Conservation (phyloP, 2,888 invertebrate species). For the Aphidius colemani region DNA sequence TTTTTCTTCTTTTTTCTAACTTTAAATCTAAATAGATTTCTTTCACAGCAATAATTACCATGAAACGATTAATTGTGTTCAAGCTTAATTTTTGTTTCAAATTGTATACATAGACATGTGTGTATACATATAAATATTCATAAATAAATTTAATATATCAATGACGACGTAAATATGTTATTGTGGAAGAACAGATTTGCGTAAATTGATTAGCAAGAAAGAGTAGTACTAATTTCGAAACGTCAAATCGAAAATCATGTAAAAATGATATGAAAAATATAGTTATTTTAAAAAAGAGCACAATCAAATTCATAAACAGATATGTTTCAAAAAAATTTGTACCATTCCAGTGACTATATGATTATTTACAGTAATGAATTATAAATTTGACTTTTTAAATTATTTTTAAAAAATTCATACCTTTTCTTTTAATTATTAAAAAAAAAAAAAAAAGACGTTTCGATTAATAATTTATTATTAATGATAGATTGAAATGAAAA, state of each 20-base stretch:
- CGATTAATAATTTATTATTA: neutral
- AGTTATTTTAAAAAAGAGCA: constrained; percentile 14
- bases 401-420: neutral
- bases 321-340: constrained; percentile 28
- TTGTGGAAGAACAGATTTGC: constrained; percentile 58
- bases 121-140: constrained; percentile 39
- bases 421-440: neutral
- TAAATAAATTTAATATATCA: constrained; percentile 37
- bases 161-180: constrained; percentile 39
- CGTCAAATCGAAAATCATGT: constrained; percentile 35
- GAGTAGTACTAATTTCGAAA: constrained; percentile 27
- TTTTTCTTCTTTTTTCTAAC: constrained; percentile 44
- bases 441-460: constrained; percentile 10
- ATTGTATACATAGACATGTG: constrained; percentile 39
- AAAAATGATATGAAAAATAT: constrained; percentile 15
- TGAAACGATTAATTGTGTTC: constrained; percentile 10
- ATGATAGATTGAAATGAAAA: no score
- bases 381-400: constrained; percentile 1
- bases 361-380: constrained; percentile 5
- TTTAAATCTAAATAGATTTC: constrained; percentile 41
- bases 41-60: constrained; percentile 12
- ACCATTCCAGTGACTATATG: constrained; percentile 17
- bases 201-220: constrained; percentile 49
- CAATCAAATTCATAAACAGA: constrained; percentile 4
- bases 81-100: constrained; percentile 7